phyloP scores from a whole-genome alignment of 92 coral and sea anemone genomes.

The Paragorgia papillata region DNA sequence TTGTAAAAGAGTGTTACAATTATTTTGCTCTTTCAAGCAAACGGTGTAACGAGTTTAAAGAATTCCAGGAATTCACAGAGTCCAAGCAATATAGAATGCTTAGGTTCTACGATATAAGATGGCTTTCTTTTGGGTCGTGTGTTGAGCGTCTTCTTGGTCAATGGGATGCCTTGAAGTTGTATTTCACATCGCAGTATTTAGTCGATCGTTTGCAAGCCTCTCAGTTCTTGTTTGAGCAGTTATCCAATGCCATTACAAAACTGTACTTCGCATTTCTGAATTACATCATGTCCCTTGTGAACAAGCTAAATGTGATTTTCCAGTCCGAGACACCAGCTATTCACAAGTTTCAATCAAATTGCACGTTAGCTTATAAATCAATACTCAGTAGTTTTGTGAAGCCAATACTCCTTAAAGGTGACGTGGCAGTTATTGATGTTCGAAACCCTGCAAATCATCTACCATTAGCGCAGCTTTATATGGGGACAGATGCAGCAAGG shows the following conservation, averaged over 20 bases:
- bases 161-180: conserved; percentile 38
- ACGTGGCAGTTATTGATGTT: not conserved
- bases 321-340: conserved; percentile 18
- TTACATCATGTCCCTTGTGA: conserved; percentile 10
- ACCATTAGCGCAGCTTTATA: conserved; percentile 26
- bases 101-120: conserved; percentile 20
- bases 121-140: conserved; percentile 33
- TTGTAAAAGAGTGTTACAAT: conserved; percentile 21
- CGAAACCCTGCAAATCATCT: conserved; percentile 26
- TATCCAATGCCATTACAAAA: conserved; percentile 19
- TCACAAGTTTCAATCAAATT: conserved; percentile 25
- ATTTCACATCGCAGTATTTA: conserved; percentile 12
- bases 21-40: too few species aligned
- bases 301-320: conserved; percentile 32
- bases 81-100: conserved; percentile 33
- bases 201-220: conserved; percentile 30
- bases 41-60: conserved; percentile 32
- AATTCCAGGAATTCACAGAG: conserved; percentile 35
- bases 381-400: conserved; percentile 28
- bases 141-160: conserved; percentile 25
- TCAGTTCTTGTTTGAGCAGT: conserved; percentile 31
- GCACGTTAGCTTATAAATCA: conserved; percentile 30
- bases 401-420: conserved; percentile 37
- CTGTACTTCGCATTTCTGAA: conserved; percentile 24
- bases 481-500: conserved; percentile 29